Evolutionary conservation across 1,140 invertebrate genomes (phyloP).

Genomic region (Pygmarrhopalites habei): DNA sequence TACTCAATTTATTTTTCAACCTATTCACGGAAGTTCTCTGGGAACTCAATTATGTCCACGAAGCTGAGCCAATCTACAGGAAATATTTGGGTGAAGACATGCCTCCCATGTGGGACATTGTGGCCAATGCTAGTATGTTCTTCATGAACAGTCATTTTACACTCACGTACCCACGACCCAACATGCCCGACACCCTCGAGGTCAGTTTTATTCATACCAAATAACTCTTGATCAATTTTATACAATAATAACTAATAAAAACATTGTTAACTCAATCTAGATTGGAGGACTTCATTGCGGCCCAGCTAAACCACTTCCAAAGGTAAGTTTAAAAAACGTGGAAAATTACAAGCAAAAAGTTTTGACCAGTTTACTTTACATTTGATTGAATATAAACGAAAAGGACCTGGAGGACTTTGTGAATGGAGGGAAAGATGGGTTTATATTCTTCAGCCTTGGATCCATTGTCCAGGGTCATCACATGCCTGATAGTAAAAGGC

Average conservation of each 20-base stretch:
- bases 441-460: no score
- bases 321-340: not conserved
- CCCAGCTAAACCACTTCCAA: constrained; percentile 21
- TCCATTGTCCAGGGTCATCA: constrained; percentile 47
- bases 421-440: constrained; percentile 48
- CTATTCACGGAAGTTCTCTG: not conserved
- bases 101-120: constrained; percentile 25
- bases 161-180: constrained; percentile 19
- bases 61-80: not conserved
- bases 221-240: no score
- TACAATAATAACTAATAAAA: no score
- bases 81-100: not conserved
- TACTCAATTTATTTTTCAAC: constrained; percentile 43
- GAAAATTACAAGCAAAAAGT: constrained; percentile 50
- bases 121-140: constrained; percentile 28
- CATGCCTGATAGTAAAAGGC: constrained; percentile 16
- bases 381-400: not conserved
- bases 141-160: no score
- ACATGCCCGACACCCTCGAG: constrained; percentile 14
- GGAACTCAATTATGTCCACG: not conserved
- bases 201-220: no score
- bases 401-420: constrained; percentile 36
- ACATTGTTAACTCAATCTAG: no score
- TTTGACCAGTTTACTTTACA: constrained; percentile 47
- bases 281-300: constrained; percentile 30